Evolutionary conservation across 2,113 vertebrate genomes (phyloP).

Genomic region (Callospermophilus lateralis): DNA sequence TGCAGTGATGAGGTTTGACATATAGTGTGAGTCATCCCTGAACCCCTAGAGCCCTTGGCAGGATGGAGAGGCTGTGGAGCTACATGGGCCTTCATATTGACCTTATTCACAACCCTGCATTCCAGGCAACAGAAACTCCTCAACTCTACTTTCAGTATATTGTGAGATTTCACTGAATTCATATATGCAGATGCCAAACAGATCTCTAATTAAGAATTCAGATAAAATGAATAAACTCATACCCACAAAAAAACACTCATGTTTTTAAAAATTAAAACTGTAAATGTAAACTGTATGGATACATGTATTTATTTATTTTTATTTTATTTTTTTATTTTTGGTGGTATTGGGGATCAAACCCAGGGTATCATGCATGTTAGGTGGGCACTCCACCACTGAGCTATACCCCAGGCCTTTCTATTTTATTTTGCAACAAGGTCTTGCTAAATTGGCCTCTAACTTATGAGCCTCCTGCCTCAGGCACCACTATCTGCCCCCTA

Average conservation of each 20-base stretch:
- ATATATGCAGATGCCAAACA: neutral
- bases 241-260: neutral
- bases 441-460: neutral
- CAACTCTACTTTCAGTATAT: too few species aligned
- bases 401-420: neutral
- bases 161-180: neutral
- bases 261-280: slow-evolving; percentile 2
- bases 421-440: neutral
- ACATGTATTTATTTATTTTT: too few species aligned
- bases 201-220: neutral
- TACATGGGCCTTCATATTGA: neutral
- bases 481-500: neutral
- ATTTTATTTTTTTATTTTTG: neutral
- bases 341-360: neutral
- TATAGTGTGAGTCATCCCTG: neutral
- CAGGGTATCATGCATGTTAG: neutral
- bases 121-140: too few species aligned
- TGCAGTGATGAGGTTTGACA: neutral
- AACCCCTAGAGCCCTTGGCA: neutral
- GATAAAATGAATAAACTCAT: neutral
- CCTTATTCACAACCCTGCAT: too few species aligned
- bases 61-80: neutral
- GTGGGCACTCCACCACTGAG: neutral
- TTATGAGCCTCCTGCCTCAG: neutral
- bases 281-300: too few species aligned